Evolutionary conservation across 2,797 vertebrate genomes (phyloP).

Genomic region (Pseudochirops corinnae): DNA sequence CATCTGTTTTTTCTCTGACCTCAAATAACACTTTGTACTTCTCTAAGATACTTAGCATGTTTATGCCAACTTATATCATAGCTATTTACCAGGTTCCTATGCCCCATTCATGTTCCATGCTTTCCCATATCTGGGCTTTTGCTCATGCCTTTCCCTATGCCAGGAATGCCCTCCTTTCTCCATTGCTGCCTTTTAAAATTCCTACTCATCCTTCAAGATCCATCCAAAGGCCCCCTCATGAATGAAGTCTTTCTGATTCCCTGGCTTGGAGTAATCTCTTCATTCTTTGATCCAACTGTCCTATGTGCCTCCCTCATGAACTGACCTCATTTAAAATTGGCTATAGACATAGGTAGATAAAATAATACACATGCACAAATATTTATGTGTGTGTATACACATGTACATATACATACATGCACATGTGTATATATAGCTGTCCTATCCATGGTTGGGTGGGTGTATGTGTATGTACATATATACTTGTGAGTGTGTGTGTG

Average conservation of each 20-base stretch:
- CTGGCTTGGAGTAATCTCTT: neutral
- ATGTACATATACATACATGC: too few species aligned
- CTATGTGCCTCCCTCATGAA: neutral
- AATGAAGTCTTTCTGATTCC: neutral
- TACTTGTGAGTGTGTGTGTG: too few species aligned
- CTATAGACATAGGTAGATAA: too few species aligned
- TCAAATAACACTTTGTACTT: conserved; percentile 2
- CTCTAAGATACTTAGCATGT: neutral
- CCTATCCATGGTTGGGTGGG: too few species aligned
- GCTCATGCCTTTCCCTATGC: neutral
- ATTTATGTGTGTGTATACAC: too few species aligned
- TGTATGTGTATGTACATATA: too few species aligned
- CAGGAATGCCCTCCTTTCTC: neutral
- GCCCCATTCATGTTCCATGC: neutral
- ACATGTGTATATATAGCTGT: neutral
- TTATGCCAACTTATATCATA: neutral
- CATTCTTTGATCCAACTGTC: neutral
- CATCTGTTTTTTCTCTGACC: conserved; percentile 4
- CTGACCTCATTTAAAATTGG: neutral
- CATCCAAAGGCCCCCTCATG: neutral
- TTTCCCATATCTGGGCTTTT: neutral
- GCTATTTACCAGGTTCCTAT: neutral
- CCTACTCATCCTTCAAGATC: neutral
- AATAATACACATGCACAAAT: too few species aligned
- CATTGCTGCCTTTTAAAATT: neutral